Percentiles rank a stretch among this genome's conserved stretches.
phyloP scores from a whole-genome alignment of 2,797 vertebrate species.

The Eleutherodactylus coqui region DNA sequence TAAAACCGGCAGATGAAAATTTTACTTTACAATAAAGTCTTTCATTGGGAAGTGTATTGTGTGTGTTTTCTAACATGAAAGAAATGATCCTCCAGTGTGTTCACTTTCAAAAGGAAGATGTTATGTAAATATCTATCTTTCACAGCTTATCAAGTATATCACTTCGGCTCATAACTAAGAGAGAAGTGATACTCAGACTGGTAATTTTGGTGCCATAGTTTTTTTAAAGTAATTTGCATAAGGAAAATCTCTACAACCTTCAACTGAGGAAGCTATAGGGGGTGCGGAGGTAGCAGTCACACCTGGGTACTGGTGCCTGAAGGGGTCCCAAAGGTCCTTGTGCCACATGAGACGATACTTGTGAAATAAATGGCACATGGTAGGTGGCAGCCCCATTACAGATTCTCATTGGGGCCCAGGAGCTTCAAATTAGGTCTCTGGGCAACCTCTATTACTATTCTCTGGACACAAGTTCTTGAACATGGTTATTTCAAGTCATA shows the following conservation, averaged over 20 bases:
- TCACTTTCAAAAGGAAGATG: slow-evolving; percentile 1
- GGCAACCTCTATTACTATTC: not conserved
- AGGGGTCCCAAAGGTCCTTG: too few species aligned
- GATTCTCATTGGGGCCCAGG: not conserved
- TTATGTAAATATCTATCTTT: slow-evolving; percentile 26
- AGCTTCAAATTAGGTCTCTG: not conserved
- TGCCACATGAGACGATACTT: too few species aligned
- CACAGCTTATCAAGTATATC: not conserved
- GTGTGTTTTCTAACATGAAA: slow-evolving; percentile 24
- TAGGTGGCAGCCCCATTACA: not conserved
- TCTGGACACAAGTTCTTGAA: not conserved
- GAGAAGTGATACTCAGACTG: not conserved
- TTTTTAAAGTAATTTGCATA: not conserved
- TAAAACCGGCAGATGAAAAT: slow-evolving; percentile 33
- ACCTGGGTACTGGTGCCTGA: too few species aligned
- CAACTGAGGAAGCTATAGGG: not conserved
- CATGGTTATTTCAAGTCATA: too few species aligned
- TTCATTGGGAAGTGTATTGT: slow-evolving; percentile 36
- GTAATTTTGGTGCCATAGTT: not conserved
- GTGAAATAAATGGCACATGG: too few species aligned
- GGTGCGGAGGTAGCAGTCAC: not conserved
- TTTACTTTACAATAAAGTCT: slow-evolving; percentile 33
- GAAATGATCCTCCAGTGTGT: slow-evolving; percentile 17
- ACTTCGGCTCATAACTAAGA: not conserved
- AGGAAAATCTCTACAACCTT: not conserved